Evolutionary conservation across 1,140 invertebrate genomes (phyloP), one percentile per base, ranked within the genome.

Genomic region (Psilanteris sp.): DNA sequence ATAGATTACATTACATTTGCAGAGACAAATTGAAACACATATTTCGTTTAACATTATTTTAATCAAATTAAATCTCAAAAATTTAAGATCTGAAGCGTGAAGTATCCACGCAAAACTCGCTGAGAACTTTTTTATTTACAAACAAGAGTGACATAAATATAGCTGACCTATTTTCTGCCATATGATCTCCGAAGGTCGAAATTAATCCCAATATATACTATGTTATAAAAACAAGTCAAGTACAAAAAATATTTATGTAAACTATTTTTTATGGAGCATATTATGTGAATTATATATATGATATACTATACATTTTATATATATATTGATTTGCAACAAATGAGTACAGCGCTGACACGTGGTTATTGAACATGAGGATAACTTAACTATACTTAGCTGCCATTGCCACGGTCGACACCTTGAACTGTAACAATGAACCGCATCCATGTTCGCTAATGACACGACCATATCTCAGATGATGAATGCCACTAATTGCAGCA

Each of bases 371-470:
- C 64, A 55, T 64, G 64, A 64, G 57, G 55, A 62, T 64, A 66
- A 66, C 57, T 76, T 50, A 76, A 70, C 73, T 64, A 70, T 64
- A 55, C 72, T 54, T 48, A 75, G 39, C 48, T 32, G 41, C 41
- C 72, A 75, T 41, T 75, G 62, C 54, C 64, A 74, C 59, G 62
- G 57, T 14, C 73, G 39, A 24, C 64, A 44, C 75, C 78, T 78
- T 80, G 71, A 80, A 78, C 75, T 68, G 57, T 72, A 77, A 75
- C 62, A 76, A 80, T 80, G 78, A 80, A 78, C 73, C 50, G 43
- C 59, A 54, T 71, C 43, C 34, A 62, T 46, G 41, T 31, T 72
- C 61, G 62, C 26, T 79, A 77, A 77, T 70, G 77, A 73, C 18
- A 71, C 62, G 18, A 24, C 52, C 50, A 50, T 54, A 52, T 75